Percentiles rank a stretch among this genome's conserved stretches.
phyloP scores from a whole-genome alignment of 2,113 vertebrate genomes.

The Hippolais icterina region DNA sequence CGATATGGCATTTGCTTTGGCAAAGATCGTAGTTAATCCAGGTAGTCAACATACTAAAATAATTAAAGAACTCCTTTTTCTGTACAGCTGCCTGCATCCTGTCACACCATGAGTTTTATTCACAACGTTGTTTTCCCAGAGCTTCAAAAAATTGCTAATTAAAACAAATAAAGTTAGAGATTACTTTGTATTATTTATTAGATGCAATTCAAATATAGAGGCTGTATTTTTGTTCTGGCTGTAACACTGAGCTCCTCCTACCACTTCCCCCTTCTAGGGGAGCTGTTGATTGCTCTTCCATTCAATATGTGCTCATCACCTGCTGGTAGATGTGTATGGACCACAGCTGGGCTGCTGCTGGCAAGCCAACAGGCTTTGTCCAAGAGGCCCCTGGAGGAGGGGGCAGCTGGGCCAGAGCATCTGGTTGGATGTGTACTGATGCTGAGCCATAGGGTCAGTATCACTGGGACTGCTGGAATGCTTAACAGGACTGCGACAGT shows the following conservation, averaged over 20 bases:
- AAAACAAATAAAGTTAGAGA: not conserved
- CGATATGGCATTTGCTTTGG: not conserved
- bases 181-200: not conserved
- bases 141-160: not conserved
- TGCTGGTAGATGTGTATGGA: not conserved
- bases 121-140: not conserved
- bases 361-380: not conserved
- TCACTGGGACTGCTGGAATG: not conserved
- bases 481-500: not conserved
- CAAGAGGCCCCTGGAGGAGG: not conserved
- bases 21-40: not conserved
- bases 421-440: not conserved
- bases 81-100: not conserved
- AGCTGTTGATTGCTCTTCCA: not conserved
- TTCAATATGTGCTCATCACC: rapidly evolving
- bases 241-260: not conserved
- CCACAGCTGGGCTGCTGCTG: not conserved
- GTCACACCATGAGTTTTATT: not conserved
- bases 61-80: not conserved
- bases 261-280: not conserved
- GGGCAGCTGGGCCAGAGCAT: not conserved
- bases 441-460: not conserved
- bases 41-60: not conserved
- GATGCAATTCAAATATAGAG: not conserved
- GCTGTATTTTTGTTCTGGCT: not conserved